Evolutionary conservation across 1,140 invertebrate species (phyloP).

Genomic region (Periplaneta americana): DNA sequence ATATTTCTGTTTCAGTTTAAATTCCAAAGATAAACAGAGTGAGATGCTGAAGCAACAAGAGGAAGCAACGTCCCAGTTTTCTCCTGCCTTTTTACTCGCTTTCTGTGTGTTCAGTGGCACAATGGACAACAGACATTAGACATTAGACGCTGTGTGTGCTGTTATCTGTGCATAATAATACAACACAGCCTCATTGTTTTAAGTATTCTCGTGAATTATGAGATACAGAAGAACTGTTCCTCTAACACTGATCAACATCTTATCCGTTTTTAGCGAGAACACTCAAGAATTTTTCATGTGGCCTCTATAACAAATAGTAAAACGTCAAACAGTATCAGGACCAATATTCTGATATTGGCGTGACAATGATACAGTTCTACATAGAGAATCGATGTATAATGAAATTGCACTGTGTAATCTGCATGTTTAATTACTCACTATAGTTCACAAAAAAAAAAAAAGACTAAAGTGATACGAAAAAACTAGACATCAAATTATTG

Average conservation of each 20-base stretch:
- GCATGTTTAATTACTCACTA: no score
- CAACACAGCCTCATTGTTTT: neutral
- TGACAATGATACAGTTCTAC: no score
- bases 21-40: neutral
- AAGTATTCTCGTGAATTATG: neutral
- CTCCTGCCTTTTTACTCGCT: neutral
- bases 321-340: no score
- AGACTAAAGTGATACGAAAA: no score
- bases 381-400: no score
- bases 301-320: no score
- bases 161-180: neutral
- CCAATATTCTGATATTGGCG: no score
- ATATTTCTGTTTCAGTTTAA: neutral
- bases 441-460: no score
- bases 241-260: neutral
- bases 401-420: no score
- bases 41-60: neutral
- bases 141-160: neutral
- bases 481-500: no score
- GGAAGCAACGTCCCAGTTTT: neutral
- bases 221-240: neutral
- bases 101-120: neutral
- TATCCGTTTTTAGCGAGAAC: neutral
- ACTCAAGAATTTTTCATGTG: no score
- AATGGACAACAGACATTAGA: neutral